phyloP scores from a whole-genome alignment of 1,140 invertebrate genomes.

The Meloidogyne floridensis region DNA sequence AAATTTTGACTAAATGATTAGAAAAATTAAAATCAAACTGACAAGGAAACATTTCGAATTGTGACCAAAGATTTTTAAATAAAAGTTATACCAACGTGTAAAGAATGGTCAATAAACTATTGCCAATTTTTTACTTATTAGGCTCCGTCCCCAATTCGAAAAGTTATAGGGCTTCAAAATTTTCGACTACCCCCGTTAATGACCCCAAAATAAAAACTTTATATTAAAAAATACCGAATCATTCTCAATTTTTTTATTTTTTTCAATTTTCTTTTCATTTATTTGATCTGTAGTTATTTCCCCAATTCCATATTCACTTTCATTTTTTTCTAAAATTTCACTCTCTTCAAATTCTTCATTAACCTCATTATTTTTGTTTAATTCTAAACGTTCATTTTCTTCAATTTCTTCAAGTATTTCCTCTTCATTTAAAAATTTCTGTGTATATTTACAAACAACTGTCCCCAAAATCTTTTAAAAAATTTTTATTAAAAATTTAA shows the following conservation, averaged over 20 bases:
- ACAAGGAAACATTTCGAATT: too few relatives aligned
- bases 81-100: too few relatives aligned
- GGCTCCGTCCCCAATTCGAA: too few relatives aligned
- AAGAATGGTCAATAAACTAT: too few relatives aligned
- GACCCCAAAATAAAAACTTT: background rate
- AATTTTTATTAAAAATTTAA: conserved; percentile 24
- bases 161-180: too few relatives aligned
- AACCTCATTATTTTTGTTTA: background rate
- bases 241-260: background rate
- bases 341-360: background rate
- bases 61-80: too few relatives aligned
- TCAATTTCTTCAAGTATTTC: conserved; percentile 19
- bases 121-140: too few relatives aligned
- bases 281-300: background rate
- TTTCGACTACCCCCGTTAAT: too few relatives aligned
- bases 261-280: background rate
- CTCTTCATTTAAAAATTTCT: conserved; percentile 13
- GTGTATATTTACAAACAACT: conserved; percentile 29
- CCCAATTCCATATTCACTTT: background rate
- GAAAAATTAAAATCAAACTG: too few relatives aligned
- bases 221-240: background rate
- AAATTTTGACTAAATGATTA: too few relatives aligned
- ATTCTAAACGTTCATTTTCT: conserved; percentile 1
- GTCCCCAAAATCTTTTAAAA: conserved; percentile 34
- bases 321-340: background rate